Conservation (phyloP, 2,113 vertebrate genomes). For the Empidonax alnorum region DNA sequence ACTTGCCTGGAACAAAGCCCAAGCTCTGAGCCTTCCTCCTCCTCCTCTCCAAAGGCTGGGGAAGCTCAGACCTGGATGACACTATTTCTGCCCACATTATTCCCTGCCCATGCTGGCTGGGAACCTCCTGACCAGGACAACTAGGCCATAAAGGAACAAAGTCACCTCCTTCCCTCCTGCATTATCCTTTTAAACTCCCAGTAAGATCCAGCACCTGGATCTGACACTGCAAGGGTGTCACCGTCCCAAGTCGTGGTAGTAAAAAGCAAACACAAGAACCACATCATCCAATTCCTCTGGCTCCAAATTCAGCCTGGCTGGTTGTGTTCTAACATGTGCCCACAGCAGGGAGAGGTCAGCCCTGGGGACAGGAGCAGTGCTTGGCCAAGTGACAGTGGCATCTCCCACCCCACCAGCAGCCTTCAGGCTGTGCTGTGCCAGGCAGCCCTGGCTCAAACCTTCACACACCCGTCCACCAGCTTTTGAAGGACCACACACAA, state of each 20-base stretch:
- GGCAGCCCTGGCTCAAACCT: neutral
- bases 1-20: neutral
- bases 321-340: fast-evolving
- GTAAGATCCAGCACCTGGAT: neutral
- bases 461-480: fast-evolving
- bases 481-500: neutral
- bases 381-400: neutral
- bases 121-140: neutral
- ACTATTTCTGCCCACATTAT: fast-evolving
- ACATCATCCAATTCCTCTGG: neutral
- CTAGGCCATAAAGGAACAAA: neutral
- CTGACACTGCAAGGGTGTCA: neutral
- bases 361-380: neutral
- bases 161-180: neutral
- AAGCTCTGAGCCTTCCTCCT: neutral
- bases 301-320: neutral
- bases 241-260: neutral
- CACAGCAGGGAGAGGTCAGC: neutral
- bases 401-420: neutral
- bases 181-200: neutral
- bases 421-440: neutral
- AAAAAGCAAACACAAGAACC: neutral
- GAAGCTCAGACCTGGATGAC: neutral
- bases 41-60: neutral
- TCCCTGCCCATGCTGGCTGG: neutral